Percentiles rank a stretch among this genome's conserved stretches.
Evolutionary conservation across 2,797 vertebrate species (phyloP).

Genomic region (Pelodytes ibericus): DNA sequence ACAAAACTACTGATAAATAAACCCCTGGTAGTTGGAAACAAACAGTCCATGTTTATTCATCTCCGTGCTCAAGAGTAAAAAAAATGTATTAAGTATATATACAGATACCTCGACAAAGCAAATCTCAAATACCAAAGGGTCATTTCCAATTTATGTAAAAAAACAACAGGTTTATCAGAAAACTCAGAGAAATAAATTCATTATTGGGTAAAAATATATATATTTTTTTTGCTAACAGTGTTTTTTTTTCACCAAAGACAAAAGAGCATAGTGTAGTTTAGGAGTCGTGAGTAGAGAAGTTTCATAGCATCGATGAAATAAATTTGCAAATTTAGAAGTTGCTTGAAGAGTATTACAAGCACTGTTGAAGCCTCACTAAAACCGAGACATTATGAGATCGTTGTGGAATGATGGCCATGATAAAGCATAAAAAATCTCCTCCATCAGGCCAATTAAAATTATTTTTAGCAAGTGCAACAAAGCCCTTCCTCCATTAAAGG

Average conservation of each 20-base stretch:
- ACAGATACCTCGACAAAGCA: background rate
- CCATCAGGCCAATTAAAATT: background rate
- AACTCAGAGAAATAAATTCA: background rate
- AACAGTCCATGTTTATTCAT: background rate
- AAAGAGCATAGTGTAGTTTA: background rate
- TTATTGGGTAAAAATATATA: background rate
- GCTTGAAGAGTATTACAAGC: background rate
- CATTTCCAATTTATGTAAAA: constrained; percentile 1
- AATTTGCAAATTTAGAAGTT: background rate
- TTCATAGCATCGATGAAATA: background rate
- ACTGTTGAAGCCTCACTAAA: background rate
- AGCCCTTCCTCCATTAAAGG: background rate
- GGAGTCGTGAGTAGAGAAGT: background rate
- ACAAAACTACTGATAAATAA: background rate
- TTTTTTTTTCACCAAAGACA: background rate
- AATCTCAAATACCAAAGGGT: background rate
- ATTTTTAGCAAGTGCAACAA: background rate
- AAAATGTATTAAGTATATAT: constrained; percentile 2
- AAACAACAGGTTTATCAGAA: background rate
- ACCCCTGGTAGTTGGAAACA: background rate
- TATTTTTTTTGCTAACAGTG: background rate
- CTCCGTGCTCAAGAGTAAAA: background rate
- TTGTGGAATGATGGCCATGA: background rate
- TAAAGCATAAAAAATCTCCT: background rate
- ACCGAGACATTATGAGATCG: background rate